Evolutionary conservation across 2,113 vertebrate genomes (phyloP), one percentile per base, ranked within the genome.

Genomic region (Melanocharis versteri): DNA sequence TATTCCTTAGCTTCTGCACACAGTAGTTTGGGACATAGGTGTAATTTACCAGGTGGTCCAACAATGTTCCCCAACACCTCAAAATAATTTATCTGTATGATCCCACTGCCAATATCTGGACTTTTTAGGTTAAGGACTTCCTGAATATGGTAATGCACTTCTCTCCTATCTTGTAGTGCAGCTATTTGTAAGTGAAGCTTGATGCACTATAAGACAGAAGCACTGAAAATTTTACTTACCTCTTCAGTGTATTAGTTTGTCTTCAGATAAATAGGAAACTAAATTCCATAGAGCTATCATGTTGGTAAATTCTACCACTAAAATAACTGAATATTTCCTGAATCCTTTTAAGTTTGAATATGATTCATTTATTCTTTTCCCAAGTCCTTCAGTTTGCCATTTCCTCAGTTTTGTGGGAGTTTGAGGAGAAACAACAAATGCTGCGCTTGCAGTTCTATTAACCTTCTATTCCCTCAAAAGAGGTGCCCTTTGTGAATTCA

Each of bases 211-310:
- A 69, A 89, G 50, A 61, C 1, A 84, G 69, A 89, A 78, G 23
- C 42, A 39, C n/a, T 66, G 54, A 83, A 91, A 89, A 65, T 75
- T 56, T 78, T 2, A 53, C 68, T 77, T 56, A 68, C 10, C 20
- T 60, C 28, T 87, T 57, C 61, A 57, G 48, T 72, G 26, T 56
- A 79, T 75, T 85, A 79, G 40, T 44, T 91, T 85, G 15, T 75
- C 31, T 89, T 91, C 53, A 69, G 70, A 87, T 48, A 94, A 93
- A 79, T 31, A 89, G 27, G 28, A 93, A 94, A 94, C n/a, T 79
- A 77, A 84, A 87, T 66, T 68, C 57, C 78, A 60, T 15, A 54
- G 47, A 87, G 35, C 3, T 84, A 39, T 71, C 66, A 75, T 75
- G 31, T 17, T 79, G 19, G 69, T 71, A 82, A 75, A 82, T 84